Base-by-base conservation (phyloP, 1,140 invertebrate species). In the Calliopsis andreniformis region DNA sequence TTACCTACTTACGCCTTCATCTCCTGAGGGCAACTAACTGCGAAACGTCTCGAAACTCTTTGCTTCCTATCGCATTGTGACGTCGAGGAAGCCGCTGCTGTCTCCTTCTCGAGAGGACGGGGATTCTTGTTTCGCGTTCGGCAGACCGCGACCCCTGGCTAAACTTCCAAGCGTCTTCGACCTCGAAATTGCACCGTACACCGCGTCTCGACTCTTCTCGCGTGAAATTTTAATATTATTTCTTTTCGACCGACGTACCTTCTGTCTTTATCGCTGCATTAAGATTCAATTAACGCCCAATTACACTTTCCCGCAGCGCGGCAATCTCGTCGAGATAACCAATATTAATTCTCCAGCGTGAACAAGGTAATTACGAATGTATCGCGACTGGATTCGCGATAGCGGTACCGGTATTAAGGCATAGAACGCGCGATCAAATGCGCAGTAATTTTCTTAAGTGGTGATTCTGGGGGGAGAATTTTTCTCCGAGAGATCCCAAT, bases 1-100 rank as follows among this genome's bases (percentile, higher is more conserved):
- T 91, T 91, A 91, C 89, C 89, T 91, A 90, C 90, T 91, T 91
- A 91, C 82, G 87, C 76, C 88, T 90, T 91, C 89, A 91, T 91
- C 90, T 91, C 90, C 90, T 91, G 89, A 80, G 82, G 72, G 77
- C 84, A 84, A 89, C 85, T 87, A 87, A 89, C 87, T 88, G 58
- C 82, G 83, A 88, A 80, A 85, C 85, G 82, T 82, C 82, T 86
- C 82, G 84, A 85, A 85, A 85, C 80, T 80, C 85, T 79, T 76
- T 63, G 59, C 63, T 85, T 85, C 82, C 83, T 78, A 81, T 85
- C 79, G 82, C 76, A 85, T 85, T 85, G 83, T 85, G 62, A 80
- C 55, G 78, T 75, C 64, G 78, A 18, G 75, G 73, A 80, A 69
- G 78, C 47, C n/a, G n/a, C n/a, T n/a, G n/a, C 10, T 55, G 63